These are phyloP conservation scores for Tenebrosternarchus preto DNA, from an alignment of 2,113 vertebrate species.

Conservation along the genomic window DNA sequence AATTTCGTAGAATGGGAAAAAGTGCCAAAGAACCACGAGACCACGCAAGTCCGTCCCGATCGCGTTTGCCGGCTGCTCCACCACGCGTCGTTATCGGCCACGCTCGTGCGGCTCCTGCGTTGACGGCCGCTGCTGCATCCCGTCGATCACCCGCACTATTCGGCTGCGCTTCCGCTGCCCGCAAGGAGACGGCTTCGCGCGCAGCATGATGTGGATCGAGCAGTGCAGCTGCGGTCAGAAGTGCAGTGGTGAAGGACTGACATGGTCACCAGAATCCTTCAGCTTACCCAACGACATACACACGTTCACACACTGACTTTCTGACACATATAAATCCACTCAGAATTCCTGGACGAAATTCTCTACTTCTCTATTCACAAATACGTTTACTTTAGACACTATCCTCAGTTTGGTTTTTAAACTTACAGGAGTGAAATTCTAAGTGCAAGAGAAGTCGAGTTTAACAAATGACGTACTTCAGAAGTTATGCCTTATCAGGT, in stretches of 20 bases:
- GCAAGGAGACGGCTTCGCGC: slow-evolving; percentile 52
- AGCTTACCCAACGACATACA: slow-evolving; percentile 64
- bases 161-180: slow-evolving; percentile 59
- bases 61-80: slow-evolving; percentile 60
- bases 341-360: not conserved
- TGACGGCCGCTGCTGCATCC: slow-evolving; percentile 59
- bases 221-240: slow-evolving; percentile 59
- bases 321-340: not conserved
- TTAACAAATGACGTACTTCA: too few relatives aligned
- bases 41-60: slow-evolving; percentile 47
- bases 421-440: too few relatives aligned
- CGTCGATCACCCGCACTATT: slow-evolving; percentile 59
- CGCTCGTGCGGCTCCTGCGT: slow-evolving; percentile 61
- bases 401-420: too few relatives aligned
- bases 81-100: slow-evolving; percentile 48
- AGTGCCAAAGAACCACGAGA: slow-evolving; percentile 55
- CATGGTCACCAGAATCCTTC: slow-evolving; percentile 40
- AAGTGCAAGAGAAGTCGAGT: too few relatives aligned
- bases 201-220: slow-evolving; percentile 61
- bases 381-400: not conserved
- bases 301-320: slow-evolving; percentile 55
- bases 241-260: slow-evolving; percentile 32
- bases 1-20: slow-evolving; percentile 56
- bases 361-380: not conserved
- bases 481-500: too few relatives aligned